Evolutionary conservation across 2,113 vertebrate genomes (phyloP).

Genomic region (Pedionomus torquatus): DNA sequence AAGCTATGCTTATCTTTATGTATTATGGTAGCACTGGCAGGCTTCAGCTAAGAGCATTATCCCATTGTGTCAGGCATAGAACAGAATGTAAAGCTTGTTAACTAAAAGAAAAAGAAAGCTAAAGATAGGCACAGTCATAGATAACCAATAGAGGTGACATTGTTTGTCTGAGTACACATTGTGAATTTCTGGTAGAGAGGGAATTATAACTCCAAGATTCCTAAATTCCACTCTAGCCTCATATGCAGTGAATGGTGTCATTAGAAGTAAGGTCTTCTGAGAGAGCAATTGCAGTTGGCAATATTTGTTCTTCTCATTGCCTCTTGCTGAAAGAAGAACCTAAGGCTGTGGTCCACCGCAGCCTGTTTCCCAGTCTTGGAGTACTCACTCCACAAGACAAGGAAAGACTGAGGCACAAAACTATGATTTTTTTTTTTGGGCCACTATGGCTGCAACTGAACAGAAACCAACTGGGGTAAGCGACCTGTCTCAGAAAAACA

Average conservation of each 20-base stretch:
- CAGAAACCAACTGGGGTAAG: neutral
- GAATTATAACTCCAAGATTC: neutral
- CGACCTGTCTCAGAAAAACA: neutral
- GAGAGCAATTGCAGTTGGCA: neutral
- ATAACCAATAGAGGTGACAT: neutral
- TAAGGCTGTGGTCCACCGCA: neutral
- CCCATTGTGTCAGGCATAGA: neutral
- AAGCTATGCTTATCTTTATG: neutral
- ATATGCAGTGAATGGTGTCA: neutral
- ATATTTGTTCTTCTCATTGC: neutral
- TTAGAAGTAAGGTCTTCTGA: neutral
- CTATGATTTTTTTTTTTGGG: neutral
- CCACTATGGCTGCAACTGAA: neutral
- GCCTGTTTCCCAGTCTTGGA: neutral
- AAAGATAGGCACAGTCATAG: neutral
- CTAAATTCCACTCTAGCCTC: neutral
- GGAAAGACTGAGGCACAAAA: neutral
- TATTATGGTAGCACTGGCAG: neutral
- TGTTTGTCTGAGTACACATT: neutral
- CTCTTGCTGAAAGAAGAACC: neutral
- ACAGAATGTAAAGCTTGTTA: neutral
- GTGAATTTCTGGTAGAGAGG: neutral
- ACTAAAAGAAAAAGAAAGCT: neutral
- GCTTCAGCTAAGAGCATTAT: neutral
- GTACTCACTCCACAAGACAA: fast-evolving